Percentiles rank a stretch among this genome's conserved stretches.
These are phyloP conservation scores for Bombus confusus DNA, from an alignment of 1,140 invertebrate genomes.

Conservation along the genomic window DNA sequence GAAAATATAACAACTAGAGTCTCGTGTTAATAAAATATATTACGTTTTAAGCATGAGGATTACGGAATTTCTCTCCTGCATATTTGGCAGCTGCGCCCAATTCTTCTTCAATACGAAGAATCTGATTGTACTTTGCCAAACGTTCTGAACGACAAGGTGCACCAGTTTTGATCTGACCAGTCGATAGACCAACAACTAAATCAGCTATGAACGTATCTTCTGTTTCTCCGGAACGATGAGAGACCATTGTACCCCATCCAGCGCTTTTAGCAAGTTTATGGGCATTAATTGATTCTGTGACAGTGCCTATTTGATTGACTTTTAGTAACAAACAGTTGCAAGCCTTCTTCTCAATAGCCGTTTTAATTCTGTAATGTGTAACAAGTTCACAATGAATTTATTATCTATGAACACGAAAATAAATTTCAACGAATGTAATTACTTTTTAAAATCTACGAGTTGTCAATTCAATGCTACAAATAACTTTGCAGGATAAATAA, in stretches of 20 bases:
- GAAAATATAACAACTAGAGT: slow-evolving; percentile 23
- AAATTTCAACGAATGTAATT: background rate
- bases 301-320: slow-evolving; percentile 99
- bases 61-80: slow-evolving; percentile 97
- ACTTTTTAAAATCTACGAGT: background rate
- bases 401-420: slow-evolving; percentile 3
- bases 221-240: slow-evolving; percentile 98
- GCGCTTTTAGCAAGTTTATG: slow-evolving; percentile 96
- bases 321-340: slow-evolving; percentile 99
- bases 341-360: slow-evolving; percentile 98
- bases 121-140: slow-evolving; percentile 99
- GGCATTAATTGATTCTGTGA: slow-evolving; percentile 98
- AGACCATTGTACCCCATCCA: slow-evolving; percentile 99
- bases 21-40: background rate
- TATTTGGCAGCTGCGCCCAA: slow-evolving; percentile 94
- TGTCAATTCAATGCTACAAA: background rate
- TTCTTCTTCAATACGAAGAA: slow-evolving; percentile 99
- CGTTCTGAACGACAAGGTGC: slow-evolving; percentile 99
- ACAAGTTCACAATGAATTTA: slow-evolving; percentile 2
- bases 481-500: background rate
- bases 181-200: slow-evolving; percentile 97
- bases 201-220: slow-evolving; percentile 99
- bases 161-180: slow-evolving; percentile 99
- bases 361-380: slow-evolving; percentile 88
- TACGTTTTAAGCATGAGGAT: slow-evolving; percentile 82